Evolutionary conservation across 2,113 vertebrate species (phyloP), one percentile per base, ranked within the genome.

Genomic region (Hippocampus mohnikei): DNA sequence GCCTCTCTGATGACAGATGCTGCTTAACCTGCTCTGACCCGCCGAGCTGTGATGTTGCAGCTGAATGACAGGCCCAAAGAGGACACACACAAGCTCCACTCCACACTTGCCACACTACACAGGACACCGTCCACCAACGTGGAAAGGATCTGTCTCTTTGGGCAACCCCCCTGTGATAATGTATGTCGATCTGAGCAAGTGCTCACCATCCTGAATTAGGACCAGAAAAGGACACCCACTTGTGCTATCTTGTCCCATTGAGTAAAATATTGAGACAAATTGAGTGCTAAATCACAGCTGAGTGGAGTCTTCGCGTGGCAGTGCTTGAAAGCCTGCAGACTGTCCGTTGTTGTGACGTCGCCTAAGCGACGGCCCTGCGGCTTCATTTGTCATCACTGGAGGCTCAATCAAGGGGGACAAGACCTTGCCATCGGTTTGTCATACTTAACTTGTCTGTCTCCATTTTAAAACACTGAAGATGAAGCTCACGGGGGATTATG

Each of bases 1-100:
- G 84, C 82, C 91, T 82, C 85, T 69, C 59, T 87, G 88, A 90
- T 87, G 87, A 91, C 90, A 93, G 91, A 91, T 88, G 90, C 88
- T 87, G 86, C 85, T 90, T 91, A 92, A 92, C 91, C 90, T 68
- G 10, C 25, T 13, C 52, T 89, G 88, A 90, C 90, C 91, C 81
- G 37, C 69, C 58, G 68, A 82, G 77, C 55, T 76, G 78, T 78
- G 87, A 87, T 79, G 85, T 80, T 79, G 75, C 73, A n/a, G 72
- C 77, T 88, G 83, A 89, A 78, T 89, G 85, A 88, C 89, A 90
- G 82, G 62, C 74, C 75, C 82, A 81, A 66, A 84, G 73, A 84
- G 81, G 75, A 80, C 71, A 77, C 73, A 71, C 74, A 74, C 66
- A 70, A 69, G 48, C 80, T 75, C 44, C 33, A 67, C 77, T 71